These are phyloP conservation scores for Microplitis manilae DNA, from an alignment of 2,888 invertebrate species.

Conservation along the genomic window DNA sequence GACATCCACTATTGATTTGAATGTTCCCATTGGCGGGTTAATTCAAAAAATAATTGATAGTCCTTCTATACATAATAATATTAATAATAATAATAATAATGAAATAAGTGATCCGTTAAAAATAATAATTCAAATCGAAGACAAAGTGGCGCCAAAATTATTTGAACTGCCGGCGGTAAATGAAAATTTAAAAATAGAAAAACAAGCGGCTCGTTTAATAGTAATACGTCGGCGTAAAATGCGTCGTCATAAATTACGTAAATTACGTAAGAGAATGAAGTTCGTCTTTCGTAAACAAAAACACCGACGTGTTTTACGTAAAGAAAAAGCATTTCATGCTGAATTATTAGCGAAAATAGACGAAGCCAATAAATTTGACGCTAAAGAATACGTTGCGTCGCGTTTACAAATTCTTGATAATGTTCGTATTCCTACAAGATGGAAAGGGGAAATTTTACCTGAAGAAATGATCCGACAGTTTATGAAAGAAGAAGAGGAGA, in stretches of 20 bases:
- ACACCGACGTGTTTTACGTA: conserved; percentile 80
- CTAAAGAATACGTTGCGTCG: conserved; percentile 80
- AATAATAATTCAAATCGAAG: background rate
- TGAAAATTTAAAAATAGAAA: conserved; percentile 73
- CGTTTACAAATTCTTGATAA: conserved; percentile 78
- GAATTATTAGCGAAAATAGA: conserved; percentile 80
- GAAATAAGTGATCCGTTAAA: conserved; percentile 18
- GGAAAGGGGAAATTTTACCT: conserved; percentile 78
- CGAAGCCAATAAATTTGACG: conserved; percentile 83
- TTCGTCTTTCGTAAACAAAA: conserved; percentile 81
- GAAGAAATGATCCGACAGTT: conserved; percentile 80
- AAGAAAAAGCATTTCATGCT: conserved; percentile 85
- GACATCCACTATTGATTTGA: conserved; percentile 57
- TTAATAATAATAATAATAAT: background rate
- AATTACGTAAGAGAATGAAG: conserved; percentile 85
- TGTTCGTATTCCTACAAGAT: conserved; percentile 75
- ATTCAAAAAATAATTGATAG: conserved; percentile 54
- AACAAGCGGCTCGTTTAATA: conserved; percentile 82
- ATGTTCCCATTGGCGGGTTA: conserved; percentile 47
- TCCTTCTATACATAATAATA: background rate
- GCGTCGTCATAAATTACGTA: conserved; percentile 88
- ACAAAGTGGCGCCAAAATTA: conserved; percentile 48
- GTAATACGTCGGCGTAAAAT: conserved; percentile 87
- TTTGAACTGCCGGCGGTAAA: conserved; percentile 70
- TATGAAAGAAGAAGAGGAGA: conserved; percentile 76